Conservation (phyloP, 2,888 invertebrate genomes). For the Heliconius cydno region DNA sequence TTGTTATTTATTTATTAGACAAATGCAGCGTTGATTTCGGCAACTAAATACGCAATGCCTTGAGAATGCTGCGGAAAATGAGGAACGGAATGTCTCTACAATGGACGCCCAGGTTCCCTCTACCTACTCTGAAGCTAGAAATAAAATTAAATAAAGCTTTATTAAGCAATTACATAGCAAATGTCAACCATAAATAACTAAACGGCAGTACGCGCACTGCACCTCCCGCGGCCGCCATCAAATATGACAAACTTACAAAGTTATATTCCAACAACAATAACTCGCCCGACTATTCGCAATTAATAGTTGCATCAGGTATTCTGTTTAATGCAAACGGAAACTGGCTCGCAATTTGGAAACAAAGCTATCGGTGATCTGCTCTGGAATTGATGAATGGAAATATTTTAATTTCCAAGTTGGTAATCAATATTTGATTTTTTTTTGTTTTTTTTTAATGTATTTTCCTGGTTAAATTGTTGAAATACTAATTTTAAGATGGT, state of each 20-base stretch:
- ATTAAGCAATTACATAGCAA: background rate
- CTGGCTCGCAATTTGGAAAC: conserved; percentile 18
- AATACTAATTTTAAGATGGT: too few relatives aligned
- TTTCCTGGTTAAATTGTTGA: background rate
- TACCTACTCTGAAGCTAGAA: background rate
- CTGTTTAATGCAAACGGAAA: conserved; percentile 21
- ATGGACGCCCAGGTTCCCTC: background rate
- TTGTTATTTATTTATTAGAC: too few relatives aligned
- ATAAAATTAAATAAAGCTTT: background rate
- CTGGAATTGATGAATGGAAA: conserved; percentile 4
- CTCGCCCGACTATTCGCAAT: conserved; percentile 23
- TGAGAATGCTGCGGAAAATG: background rate
- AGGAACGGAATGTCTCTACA: background rate
- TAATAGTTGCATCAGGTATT: conserved; percentile 31
- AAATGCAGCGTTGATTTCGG: background rate
- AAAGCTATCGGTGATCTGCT: background rate
- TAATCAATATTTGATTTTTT: background rate
- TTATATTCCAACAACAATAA: conserved; percentile 22
- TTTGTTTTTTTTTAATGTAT: background rate
- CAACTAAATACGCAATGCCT: background rate
- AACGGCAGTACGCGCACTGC: background rate
- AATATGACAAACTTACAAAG: conserved; percentile 27
- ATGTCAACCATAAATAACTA: background rate
- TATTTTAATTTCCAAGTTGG: background rate
- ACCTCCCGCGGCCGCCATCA: conserved; percentile 21